Percentiles rank a stretch among this genome's conserved stretches.
phyloP scores from a whole-genome alignment of 2,113 vertebrate genomes.

The Calypte anna region DNA sequence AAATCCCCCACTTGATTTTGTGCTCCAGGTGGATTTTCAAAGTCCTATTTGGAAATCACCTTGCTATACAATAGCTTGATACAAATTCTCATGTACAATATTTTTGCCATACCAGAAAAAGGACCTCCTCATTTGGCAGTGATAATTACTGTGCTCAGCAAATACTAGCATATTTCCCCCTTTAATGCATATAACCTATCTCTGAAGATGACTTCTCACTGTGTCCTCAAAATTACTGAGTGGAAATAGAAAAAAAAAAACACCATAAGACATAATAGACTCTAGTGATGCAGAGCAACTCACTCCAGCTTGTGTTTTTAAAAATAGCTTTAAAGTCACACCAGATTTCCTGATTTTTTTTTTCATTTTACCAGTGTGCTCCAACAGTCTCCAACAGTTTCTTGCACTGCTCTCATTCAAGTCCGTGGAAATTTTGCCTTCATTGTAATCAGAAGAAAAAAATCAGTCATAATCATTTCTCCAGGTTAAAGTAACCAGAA shows the following conservation, averaged over 20 bases:
- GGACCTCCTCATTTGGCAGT: neutral
- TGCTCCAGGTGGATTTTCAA: neutral
- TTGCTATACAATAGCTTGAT: neutral
- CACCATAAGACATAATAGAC: neutral
- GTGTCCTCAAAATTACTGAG: neutral
- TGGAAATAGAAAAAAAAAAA: neutral
- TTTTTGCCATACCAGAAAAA: neutral
- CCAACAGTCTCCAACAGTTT: constrained; percentile 1
- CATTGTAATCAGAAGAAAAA: neutral
- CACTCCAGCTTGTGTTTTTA: neutral
- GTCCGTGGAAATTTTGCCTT: neutral
- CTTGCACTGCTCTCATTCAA: constrained; percentile 18
- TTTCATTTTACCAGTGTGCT: constrained; percentile 4
- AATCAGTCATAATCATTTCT: neutral
- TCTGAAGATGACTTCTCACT: neutral
- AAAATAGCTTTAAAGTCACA: constrained; percentile 43
- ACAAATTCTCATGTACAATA: neutral
- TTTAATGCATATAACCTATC: neutral
- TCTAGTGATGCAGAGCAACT: constrained; percentile 30
- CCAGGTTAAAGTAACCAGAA: neutral
- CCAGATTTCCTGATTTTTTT: neutral
- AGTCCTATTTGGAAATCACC: neutral
- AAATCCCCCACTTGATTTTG: neutral
- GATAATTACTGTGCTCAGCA: neutral
- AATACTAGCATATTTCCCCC: neutral